Percentiles rank a stretch among this genome's conserved stretches.
phyloP scores from a whole-genome alignment of 1,140 invertebrate species.

The Drosophila sulfurigaster region DNA sequence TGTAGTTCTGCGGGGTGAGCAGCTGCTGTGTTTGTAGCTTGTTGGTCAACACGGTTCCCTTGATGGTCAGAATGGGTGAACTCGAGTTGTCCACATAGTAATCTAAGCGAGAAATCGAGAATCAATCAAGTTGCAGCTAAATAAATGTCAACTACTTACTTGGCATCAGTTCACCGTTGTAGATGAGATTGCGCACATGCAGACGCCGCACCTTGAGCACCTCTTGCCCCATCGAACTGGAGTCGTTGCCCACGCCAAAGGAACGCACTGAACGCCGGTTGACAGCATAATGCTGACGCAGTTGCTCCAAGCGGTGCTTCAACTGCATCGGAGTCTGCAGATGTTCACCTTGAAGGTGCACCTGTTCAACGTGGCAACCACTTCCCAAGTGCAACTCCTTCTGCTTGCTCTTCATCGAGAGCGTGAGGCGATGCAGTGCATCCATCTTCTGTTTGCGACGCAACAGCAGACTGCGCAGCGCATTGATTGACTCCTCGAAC shows the following conservation, averaged over 20 bases:
- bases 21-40: slow-evolving; percentile 36
- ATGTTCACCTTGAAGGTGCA: slow-evolving; percentile 44
- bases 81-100: slow-evolving; percentile 41
- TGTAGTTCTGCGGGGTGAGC: slow-evolving; percentile 29
- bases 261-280: slow-evolving; percentile 27
- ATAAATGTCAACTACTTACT: slow-evolving; percentile 38
- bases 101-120: slow-evolving; percentile 17
- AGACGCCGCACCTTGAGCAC: slow-evolving; percentile 50
- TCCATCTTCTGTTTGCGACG: slow-evolving; percentile 51
- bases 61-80: slow-evolving; percentile 51
- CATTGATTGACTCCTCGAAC: slow-evolving; percentile 62
- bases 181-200: slow-evolving; percentile 69
- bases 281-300: slow-evolving; percentile 34
- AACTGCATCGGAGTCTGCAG: slow-evolving; percentile 66
- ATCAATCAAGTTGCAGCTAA: no score
- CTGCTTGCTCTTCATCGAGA: not conserved
- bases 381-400: slow-evolving; percentile 40
- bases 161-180: slow-evolving; percentile 59
- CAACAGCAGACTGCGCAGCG: slow-evolving; percentile 62
- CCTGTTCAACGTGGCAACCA: slow-evolving; percentile 32
- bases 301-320: slow-evolving; percentile 42
- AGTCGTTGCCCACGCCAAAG: slow-evolving; percentile 57
- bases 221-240: slow-evolving; percentile 14
- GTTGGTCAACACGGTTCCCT: slow-evolving; percentile 29
- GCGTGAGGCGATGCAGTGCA: slow-evolving; percentile 34